These are phyloP conservation scores for Tragelaphus scriptus DNA, from an alignment of 2,113 vertebrate species.

Conservation along the genomic window DNA sequence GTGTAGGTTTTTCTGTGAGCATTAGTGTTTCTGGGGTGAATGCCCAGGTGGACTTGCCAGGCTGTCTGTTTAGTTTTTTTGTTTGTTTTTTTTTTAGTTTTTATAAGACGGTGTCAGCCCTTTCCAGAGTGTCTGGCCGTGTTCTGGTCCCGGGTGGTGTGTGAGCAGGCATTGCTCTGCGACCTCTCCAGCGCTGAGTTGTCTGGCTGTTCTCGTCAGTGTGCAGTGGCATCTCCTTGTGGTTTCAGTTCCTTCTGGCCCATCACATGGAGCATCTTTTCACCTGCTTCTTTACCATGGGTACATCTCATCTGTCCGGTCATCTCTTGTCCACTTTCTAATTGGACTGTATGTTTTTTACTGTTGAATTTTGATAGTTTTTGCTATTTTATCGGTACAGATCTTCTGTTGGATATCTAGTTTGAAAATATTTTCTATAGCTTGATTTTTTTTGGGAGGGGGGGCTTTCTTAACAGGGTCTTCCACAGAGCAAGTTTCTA, in stretches of 20 bases:
- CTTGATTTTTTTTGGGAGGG: neutral
- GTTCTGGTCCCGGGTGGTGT: neutral
- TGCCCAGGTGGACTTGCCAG: neutral
- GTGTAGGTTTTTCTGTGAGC: neutral
- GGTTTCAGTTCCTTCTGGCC: neutral
- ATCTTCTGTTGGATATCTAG: neutral
- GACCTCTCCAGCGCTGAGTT: neutral
- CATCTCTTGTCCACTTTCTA: neutral
- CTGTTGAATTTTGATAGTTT: neutral
- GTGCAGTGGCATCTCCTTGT: too few species aligned
- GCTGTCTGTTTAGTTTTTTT: neutral
- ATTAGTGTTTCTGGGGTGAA: neutral
- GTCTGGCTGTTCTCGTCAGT: too few species aligned
- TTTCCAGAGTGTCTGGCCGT: neutral
- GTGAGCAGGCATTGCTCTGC: neutral
- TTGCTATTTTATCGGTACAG: neutral
- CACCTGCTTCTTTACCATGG: too few species aligned
- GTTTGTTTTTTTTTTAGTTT: neutral
- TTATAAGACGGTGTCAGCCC: neutral
- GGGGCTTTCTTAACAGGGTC: neutral
- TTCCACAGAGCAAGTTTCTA: neutral
- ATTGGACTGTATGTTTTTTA: too few species aligned
- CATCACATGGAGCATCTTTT: neutral
- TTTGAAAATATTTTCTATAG: neutral
- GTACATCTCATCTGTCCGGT: accelerated